Percentiles rank a stretch among this genome's conserved stretches.
phyloP scores from a whole-genome alignment of 2,797 vertebrate species.

The Miichthys miiuy region DNA sequence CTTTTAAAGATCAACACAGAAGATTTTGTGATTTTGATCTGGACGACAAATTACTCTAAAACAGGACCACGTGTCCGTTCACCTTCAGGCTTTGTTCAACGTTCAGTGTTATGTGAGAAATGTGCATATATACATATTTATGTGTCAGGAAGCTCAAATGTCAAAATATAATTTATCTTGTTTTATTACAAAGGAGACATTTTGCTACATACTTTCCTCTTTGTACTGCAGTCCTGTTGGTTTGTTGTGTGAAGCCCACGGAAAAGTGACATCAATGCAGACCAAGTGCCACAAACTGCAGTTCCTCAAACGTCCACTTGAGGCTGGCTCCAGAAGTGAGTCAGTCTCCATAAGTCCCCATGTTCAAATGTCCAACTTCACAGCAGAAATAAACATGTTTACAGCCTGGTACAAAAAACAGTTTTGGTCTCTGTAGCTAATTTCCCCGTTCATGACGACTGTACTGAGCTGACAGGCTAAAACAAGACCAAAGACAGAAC shows the following conservation, averaged over 20 bases:
- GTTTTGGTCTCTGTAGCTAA: no score
- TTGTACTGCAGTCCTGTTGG: background rate
- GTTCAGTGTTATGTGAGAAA: background rate
- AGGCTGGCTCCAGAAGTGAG: no score
- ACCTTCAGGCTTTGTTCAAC: constrained; percentile 26
- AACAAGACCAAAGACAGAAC: background rate
- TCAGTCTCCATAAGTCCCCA: no score
- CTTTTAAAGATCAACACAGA: background rate
- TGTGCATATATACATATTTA: background rate
- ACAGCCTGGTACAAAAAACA: no score
- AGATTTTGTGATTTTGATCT: constrained; percentile 20
- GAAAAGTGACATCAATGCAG: no score
- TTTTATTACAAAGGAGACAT: background rate
- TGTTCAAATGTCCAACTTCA: no score
- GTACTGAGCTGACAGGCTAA: no score
- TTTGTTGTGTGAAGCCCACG: background rate
- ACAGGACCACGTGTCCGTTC: constrained; percentile 24
- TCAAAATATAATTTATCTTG: background rate
- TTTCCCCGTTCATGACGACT: no score
- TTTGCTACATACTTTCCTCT: no score
- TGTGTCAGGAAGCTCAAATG: constrained; percentile 16
- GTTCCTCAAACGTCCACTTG: no score
- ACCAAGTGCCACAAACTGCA: no score
- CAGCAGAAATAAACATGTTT: no score
- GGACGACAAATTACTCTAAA: constrained; percentile 38